Conservation (phyloP, 1,140 invertebrate species). For the Bombus waltoni region DNA sequence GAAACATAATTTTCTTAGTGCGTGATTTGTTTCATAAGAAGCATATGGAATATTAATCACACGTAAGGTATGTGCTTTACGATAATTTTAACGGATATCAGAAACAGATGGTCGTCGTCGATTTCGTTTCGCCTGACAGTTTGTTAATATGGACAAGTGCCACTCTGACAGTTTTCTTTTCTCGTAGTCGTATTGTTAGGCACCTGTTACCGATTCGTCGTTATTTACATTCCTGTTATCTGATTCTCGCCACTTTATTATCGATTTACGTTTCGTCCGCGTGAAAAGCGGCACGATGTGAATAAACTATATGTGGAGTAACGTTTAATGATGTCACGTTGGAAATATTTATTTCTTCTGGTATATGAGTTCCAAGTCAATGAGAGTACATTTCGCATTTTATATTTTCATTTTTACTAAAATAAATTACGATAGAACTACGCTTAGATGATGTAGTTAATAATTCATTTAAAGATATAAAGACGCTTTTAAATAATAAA, state of each 20-base stretch:
- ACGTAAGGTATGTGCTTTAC: conserved; percentile 11
- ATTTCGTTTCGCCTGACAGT: conserved; percentile 57
- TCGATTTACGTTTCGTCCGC: not conserved
- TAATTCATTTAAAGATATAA: not conserved
- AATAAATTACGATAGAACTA: not conserved
- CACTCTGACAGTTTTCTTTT: conserved; percentile 49
- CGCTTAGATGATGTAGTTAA: not conserved
- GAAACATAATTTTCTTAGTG: conserved; percentile 26
- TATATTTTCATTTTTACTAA: not conserved
- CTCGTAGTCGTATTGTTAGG: conserved; percentile 45
- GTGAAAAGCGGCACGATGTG: not conserved
- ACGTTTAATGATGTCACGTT: conserved; percentile 38
- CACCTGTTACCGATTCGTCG: conserved; percentile 35
- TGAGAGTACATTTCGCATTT: not conserved
- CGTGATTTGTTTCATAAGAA: conserved; percentile 14
- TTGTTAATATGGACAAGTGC: conserved; percentile 60
- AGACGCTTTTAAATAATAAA: not conserved
- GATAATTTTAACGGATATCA: not conserved
- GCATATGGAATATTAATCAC: conserved; percentile 30
- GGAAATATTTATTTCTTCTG: conserved; percentile 40
- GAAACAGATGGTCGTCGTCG: conserved; percentile 59
- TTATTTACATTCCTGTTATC: not conserved
- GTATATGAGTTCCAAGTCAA: not conserved
- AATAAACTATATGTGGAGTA: not conserved
- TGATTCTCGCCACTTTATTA: not conserved